Conservation (phyloP, 2,113 vertebrate genomes). For the Poeciliopsis occidentalis region DNA sequence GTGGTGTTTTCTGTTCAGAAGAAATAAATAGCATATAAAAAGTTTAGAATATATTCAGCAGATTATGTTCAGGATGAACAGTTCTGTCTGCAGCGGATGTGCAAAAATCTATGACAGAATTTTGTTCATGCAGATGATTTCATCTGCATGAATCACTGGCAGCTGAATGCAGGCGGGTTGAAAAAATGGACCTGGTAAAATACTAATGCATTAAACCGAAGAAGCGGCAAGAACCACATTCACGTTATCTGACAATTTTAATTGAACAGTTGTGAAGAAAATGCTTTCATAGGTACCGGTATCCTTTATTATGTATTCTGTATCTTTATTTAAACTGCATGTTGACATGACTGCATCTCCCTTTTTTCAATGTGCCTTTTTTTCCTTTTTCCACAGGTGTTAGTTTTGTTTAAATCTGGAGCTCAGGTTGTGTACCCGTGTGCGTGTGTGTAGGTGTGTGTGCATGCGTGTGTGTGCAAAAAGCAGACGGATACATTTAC, state of each 20-base stretch:
- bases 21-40: background rate
- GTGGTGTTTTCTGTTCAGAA: background rate
- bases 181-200: background rate
- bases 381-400: background rate
- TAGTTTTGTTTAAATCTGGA: constrained; percentile 25
- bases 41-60: background rate
- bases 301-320: background rate
- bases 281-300: background rate
- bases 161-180: background rate
- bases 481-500: constrained; percentile 20
- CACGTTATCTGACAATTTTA: background rate
- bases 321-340: background rate
- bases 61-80: background rate
- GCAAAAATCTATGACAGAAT: background rate
- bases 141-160: too few species aligned
- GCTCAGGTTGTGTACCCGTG: background rate
- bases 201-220: background rate
- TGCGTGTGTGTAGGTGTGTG: background rate
- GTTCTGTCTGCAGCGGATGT: background rate
- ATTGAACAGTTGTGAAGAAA: background rate
- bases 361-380: background rate
- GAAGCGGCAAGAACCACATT: background rate
- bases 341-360: background rate
- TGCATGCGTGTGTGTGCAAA: constrained; percentile 13
- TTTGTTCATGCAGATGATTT: background rate